These are phyloP conservation scores for Scophthalmus maximus DNA, from an alignment of 2,113 vertebrate species.

Conservation along the genomic window DNA sequence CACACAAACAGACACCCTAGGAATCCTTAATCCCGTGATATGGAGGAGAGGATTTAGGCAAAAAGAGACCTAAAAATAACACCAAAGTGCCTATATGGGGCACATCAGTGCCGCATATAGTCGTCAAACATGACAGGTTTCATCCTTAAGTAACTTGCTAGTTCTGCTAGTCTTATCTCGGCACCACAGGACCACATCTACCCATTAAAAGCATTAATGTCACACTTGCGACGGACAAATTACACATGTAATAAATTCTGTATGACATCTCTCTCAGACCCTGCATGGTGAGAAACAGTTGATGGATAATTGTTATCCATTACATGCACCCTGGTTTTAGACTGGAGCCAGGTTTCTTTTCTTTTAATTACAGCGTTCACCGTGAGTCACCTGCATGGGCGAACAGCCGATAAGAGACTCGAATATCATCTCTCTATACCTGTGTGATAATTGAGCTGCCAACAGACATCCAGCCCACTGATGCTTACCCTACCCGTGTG, in stretches of 20 bases:
- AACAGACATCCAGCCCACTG: slow-evolving; percentile 39
- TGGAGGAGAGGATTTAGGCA: slow-evolving; percentile 67
- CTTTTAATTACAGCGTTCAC: slow-evolving; percentile 33
- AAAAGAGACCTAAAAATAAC: slow-evolving; percentile 69
- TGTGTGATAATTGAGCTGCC: slow-evolving; percentile 67
- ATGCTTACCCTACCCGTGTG: slow-evolving; percentile 22
- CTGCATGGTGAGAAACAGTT: slow-evolving; percentile 9
- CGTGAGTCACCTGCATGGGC: slow-evolving; percentile 66
- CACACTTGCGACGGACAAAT: slow-evolving; percentile 30
- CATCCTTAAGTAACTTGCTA: slow-evolving; percentile 23
- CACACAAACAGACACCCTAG: slow-evolving; percentile 32
- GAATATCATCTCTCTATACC: slow-evolving; percentile 32
- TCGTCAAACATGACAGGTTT: slow-evolving; percentile 62
- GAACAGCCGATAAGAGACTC: slow-evolving; percentile 57
- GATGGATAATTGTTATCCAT: slow-evolving; percentile 58
- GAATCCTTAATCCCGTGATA: slow-evolving; percentile 78
- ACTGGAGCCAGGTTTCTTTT: background rate
- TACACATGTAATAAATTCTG: slow-evolving; percentile 41
- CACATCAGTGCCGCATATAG: slow-evolving; percentile 33
- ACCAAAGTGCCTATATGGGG: slow-evolving; percentile 47
- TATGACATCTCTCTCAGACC: slow-evolving; percentile 19
- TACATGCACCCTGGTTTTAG: slow-evolving; percentile 26
- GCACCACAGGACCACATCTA: slow-evolving; percentile 33
- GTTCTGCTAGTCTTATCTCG: slow-evolving; percentile 43
- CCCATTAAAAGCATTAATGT: slow-evolving; percentile 45